Percentiles rank a stretch among this genome's conserved stretches.
Conservation (phyloP, 2,113 vertebrate species). For the Alces alces region DNA sequence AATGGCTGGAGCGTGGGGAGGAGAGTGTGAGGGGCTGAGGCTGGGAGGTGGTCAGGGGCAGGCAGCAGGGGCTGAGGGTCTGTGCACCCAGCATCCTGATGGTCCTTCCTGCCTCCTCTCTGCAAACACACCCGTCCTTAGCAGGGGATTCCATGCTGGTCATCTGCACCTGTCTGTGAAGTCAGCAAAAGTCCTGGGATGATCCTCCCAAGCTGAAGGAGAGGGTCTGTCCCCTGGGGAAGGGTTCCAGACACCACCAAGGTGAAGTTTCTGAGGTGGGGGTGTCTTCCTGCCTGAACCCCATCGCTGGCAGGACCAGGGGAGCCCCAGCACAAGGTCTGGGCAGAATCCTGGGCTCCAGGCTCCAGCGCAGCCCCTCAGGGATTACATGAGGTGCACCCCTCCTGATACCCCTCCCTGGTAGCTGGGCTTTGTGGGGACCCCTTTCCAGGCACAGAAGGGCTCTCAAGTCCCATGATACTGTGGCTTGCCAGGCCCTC, state of each 20-base stretch:
- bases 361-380: neutral
- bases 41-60: neutral
- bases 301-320: neutral
- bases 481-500: neutral
- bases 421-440: fast-evolving
- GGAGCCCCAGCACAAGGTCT: neutral
- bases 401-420: fast-evolving
- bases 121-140: neutral
- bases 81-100: neutral
- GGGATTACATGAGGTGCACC: too few relatives aligned
- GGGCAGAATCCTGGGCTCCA: neutral
- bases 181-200: neutral
- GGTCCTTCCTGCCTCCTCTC: neutral
- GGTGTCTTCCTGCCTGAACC: neutral
- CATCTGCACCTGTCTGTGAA: neutral
- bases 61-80: too few relatives aligned
- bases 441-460: neutral
- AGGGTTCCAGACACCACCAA: fast-evolving
- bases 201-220: too few relatives aligned
- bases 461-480: neutral
- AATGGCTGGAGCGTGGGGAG: neutral
- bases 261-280: neutral
- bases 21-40: too few relatives aligned
- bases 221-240: neutral
- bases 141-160: neutral